These are phyloP conservation scores for Epinotia demarniana DNA, from an alignment of 2,888 invertebrate genomes.

Conservation along the genomic window DNA sequence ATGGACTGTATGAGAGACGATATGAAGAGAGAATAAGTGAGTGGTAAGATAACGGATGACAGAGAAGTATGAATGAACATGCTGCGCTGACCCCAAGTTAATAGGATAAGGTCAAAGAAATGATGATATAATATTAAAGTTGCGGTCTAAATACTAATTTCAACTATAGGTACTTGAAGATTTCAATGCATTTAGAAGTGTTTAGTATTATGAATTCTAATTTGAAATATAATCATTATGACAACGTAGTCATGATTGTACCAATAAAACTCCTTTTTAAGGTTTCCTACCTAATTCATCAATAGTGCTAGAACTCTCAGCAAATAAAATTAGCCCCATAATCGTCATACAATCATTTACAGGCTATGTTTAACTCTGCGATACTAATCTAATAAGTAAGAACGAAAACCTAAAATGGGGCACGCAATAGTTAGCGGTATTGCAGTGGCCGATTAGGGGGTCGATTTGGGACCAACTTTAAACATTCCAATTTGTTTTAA, in stretches of 20 bases:
- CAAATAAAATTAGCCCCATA: slow-evolving; percentile 12
- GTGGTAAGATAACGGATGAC: too few relatives aligned
- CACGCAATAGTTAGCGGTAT: slow-evolving; percentile 35
- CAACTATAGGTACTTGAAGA: too few relatives aligned
- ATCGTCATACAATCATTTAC: slow-evolving; percentile 28
- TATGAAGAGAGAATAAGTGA: too few relatives aligned
- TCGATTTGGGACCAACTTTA: background rate
- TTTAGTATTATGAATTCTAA: too few relatives aligned
- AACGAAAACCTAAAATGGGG: slow-evolving; percentile 30
- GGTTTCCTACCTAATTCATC: background rate
- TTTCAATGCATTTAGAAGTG: too few relatives aligned
- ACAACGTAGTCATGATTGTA: too few relatives aligned
- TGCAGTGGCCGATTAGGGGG: slow-evolving; percentile 52
- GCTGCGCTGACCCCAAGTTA: too few relatives aligned
- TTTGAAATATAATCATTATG: too few relatives aligned
- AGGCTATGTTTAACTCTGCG: slow-evolving; percentile 26
- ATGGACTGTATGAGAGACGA: too few relatives aligned
- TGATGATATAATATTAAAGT: background rate
- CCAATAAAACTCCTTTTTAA: background rate
- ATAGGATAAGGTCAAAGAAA: too few relatives aligned
- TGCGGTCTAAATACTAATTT: too few relatives aligned
- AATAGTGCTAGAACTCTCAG: background rate
- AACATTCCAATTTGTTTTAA: background rate
- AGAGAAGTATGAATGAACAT: too few relatives aligned
- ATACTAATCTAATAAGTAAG: slow-evolving; percentile 39